Base-by-base conservation (phyloP, 2,797 vertebrate genomes). In the Chloroceryle amazona region DNA sequence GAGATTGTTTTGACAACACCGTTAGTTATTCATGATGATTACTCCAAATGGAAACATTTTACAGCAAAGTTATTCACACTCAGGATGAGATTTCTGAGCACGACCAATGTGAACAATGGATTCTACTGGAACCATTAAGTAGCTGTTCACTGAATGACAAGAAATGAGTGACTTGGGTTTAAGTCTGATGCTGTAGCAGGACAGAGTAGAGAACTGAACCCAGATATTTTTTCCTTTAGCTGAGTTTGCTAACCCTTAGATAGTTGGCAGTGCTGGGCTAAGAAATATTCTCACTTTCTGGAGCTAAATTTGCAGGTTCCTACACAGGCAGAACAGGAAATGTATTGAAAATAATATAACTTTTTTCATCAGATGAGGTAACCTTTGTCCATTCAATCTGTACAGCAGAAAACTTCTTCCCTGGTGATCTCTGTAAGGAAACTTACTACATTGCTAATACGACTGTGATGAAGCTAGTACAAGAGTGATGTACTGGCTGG, bases 1-100 rank as follows among this genome's bases (percentile, higher is more conserved):
- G 94, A 89, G 86, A 41, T 55, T 96, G 92, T 92, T 90, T 81
- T 94, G 89, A 87, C 82, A 91, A 88, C 76, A 68, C 3, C 58
- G 41, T 55, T 3, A 62, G 41, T 51, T 55, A 51, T 91, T 89
- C 58, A 42, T 14, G 11, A 89, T 33, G 60, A 82, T 65, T 83
- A 46, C 61, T 57, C 54, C 51, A 58, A 88, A 86, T 6, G 22
- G 76, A 81, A 94, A 74, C 41, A 8, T 85, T 92, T 91, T 46
- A 82, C 60, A 55, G 84, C 42, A 63, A 82, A 89, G 20, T 60
- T 54, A 31, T 58, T 85, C 47, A 58, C 0, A 0, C 58, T 55
- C 42, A 25, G 42, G 15, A 29, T 55, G 70, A 70, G 74, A 84
- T 47, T 93, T 89, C 55, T 66, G 55, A 92, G 74, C 23, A 8